phyloP scores from a whole-genome alignment of 2,797 vertebrate species.

The Enteromius fasciolatus region DNA sequence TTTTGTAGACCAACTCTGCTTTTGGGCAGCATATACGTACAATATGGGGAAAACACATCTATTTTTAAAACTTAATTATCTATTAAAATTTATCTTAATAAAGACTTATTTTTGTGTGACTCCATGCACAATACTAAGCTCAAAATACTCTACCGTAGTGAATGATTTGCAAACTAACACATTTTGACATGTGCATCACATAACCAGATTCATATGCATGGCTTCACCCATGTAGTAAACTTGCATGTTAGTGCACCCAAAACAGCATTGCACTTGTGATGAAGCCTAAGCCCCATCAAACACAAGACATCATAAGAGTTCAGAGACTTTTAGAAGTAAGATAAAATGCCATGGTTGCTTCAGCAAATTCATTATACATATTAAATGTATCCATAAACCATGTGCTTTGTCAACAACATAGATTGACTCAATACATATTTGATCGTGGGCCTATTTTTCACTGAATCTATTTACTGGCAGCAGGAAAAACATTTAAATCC shows the following conservation, averaged over 20 bases:
- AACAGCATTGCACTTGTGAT: background rate
- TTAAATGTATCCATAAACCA: constrained; percentile 21
- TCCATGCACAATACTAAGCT: background rate
- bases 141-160: background rate
- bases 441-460: constrained; percentile 4
- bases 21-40: background rate
- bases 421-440: constrained; percentile 18
- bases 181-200: background rate
- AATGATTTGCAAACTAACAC: background rate
- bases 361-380: background rate
- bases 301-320: background rate
- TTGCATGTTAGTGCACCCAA: background rate
- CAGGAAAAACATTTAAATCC: background rate
- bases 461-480: constrained; percentile 15
- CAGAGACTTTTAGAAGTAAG: background rate
- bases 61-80: too few species aligned
- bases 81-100: too few species aligned
- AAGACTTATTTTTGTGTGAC: too few species aligned
- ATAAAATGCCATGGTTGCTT: background rate
- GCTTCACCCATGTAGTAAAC: background rate
- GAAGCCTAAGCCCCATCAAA: background rate
- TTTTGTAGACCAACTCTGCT: background rate
- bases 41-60: background rate
- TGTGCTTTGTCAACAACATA: constrained; percentile 16
- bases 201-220: background rate